Evolutionary conservation across 2,888 invertebrate species (phyloP).

Genomic region (Agrotis clavis): DNA sequence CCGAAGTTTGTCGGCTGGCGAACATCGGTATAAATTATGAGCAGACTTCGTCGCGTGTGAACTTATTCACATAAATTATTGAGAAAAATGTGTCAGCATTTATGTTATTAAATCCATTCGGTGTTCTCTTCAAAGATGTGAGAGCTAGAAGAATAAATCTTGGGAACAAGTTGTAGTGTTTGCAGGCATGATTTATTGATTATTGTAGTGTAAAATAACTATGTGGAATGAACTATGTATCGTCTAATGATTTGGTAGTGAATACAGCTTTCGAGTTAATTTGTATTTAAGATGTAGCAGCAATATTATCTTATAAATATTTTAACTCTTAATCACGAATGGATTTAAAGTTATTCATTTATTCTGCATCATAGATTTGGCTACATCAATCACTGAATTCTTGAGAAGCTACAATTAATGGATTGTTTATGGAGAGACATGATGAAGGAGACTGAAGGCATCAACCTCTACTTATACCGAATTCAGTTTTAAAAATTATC

Average conservation of each 20-base stretch:
- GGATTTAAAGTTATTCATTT: slow-evolving; percentile 42
- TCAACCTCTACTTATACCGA: slow-evolving; percentile 20
- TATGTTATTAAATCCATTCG: slow-evolving; percentile 70
- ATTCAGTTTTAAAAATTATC: not conserved
- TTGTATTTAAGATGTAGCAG: slow-evolving; percentile 46
- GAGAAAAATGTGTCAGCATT: slow-evolving; percentile 77
- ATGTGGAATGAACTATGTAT: slow-evolving; percentile 48
- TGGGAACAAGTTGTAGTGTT: slow-evolving; percentile 65
- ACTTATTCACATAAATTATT: slow-evolving; percentile 75
- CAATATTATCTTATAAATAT: slow-evolving; percentile 32
- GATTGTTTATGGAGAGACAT: slow-evolving; percentile 35
- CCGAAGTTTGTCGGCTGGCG: slow-evolving; percentile 73
- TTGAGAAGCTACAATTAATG: slow-evolving; percentile 48
- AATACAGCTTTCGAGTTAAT: slow-evolving; percentile 48
- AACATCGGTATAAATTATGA: slow-evolving; percentile 77
- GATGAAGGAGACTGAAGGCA: slow-evolving; percentile 19
- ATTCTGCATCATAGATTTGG: slow-evolving; percentile 48
- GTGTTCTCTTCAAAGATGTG: slow-evolving; percentile 66
- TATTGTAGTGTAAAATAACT: slow-evolving; percentile 58
- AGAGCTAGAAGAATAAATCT: slow-evolving; percentile 63
- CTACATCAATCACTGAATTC: slow-evolving; percentile 53
- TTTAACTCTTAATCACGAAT: slow-evolving; percentile 39
- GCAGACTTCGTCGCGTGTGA: slow-evolving; percentile 74
- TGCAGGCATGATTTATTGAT: slow-evolving; percentile 59
- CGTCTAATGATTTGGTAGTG: slow-evolving; percentile 53